Base-by-base conservation (phyloP, 2,113 vertebrate species). In the Aviceda subcristata region DNA sequence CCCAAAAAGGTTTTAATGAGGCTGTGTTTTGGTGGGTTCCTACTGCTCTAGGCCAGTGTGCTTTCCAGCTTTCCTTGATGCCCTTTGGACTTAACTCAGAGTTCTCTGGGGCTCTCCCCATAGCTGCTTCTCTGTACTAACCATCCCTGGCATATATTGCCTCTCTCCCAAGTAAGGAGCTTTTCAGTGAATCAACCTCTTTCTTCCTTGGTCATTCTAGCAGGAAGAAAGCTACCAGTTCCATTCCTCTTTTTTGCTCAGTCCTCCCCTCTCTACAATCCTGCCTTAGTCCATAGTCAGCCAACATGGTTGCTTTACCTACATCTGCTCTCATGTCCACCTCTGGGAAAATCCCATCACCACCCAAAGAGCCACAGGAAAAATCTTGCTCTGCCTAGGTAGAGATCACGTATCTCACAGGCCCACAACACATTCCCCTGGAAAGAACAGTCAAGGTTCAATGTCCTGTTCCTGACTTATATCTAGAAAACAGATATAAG, bases 371-470 rank as follows among this genome's bases (percentile, higher is more conserved):
- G 5, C 9, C n/a, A n/a, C 27, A 78, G 45, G 8, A 71, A 20
- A 91, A 68, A 46, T 29, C 26, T 82, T 30, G 16, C 29, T 72
- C 39, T 72, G 29, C 30, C 48, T 75, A 16, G 5, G 11, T 34
- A 92, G 10, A 41, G 20, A 77, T 69, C 20, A 48, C 69, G 59
- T 92, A 48, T 73, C 63, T 92, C 46, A 41, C 5, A 9, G 24
- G 3, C 3, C 43, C 34, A 39, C n/a, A 38, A 4, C 4, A 4
- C 51, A 48, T 4, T 5, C 4, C 13, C 6, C 39, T 68, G 11
- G 12, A 78, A 92, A 95, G 64, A 81, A 45, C 16, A 46, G 9
- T 56, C 30, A 59, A 84, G 73, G 24, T 82, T 90, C 71, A 71
- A 2, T 18, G 46, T 55, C 63, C 30, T 15, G 7, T 67, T 89